Percentiles rank a stretch among this genome's conserved stretches.
phyloP scores from a whole-genome alignment of 1,140 invertebrate genomes.

The Chionoecetes opilio region DNA sequence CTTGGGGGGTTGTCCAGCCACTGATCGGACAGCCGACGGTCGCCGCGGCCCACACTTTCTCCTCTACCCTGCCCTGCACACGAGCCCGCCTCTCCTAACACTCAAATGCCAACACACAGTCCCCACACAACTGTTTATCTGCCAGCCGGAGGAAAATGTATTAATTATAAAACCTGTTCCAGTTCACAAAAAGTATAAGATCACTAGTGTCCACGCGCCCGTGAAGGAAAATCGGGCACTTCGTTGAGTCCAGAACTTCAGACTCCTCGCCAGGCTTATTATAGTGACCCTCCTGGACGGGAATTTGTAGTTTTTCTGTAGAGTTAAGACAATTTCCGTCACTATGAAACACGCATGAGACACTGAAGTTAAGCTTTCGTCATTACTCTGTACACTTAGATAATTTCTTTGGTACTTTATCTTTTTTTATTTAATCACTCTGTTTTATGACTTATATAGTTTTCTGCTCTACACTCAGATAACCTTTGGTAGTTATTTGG shows the following conservation, averaged over 20 bases:
- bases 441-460: no score
- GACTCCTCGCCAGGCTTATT: no score
- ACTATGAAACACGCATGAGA: no score
- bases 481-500: no score
- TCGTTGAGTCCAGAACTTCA: background rate
- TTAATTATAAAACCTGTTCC: background rate
- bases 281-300: background rate
- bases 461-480: no score
- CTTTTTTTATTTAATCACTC: no score
- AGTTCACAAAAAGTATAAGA: background rate
- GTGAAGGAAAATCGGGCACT: background rate
- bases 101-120: conserved; percentile 3
- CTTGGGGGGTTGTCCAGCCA: background rate
- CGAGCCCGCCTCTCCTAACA: background rate
- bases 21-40: background rate
- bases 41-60: background rate
- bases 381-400: no score
- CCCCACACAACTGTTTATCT: background rate
- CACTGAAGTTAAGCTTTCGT: no score
- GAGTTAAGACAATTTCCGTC: no score
- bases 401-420: no score
- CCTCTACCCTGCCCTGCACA: background rate
- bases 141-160: background rate
- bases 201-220: background rate
- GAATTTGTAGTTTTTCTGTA: background rate